phyloP scores from a whole-genome alignment of 2,797 vertebrate genomes.

The Cirrhinus molitorella region DNA sequence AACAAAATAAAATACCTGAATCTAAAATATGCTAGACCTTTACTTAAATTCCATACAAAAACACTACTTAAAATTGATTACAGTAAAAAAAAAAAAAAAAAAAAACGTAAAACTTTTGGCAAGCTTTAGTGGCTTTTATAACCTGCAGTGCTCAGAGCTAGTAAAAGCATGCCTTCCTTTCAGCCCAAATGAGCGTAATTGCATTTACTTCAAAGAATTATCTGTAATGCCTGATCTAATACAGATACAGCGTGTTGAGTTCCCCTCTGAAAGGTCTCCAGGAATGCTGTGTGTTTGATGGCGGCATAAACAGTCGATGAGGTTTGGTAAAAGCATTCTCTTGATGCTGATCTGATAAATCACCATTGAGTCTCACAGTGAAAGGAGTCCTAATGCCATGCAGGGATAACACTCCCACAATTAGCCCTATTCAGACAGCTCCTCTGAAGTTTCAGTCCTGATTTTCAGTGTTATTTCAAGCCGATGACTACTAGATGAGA shows the following conservation, averaged over 20 bases:
- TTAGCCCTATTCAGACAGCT: conserved; percentile 53
- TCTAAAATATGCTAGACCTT: conserved; percentile 4
- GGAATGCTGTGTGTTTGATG: conserved; percentile 49
- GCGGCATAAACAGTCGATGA: conserved; percentile 41
- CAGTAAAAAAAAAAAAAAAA: not conserved
- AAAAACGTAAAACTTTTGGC: not conserved
- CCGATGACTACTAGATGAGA: conserved; percentile 53
- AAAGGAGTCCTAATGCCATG: conserved; percentile 31
- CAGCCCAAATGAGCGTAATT: conserved; percentile 41
- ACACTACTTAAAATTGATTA: not conserved
- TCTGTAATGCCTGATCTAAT: conserved; percentile 47
- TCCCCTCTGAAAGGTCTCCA: conserved; percentile 55
- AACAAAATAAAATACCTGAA: not conserved
- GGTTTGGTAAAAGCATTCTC: conserved; percentile 55
- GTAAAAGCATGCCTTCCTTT: conserved; percentile 33
- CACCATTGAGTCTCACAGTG: conserved; percentile 38
- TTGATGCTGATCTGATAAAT: conserved; percentile 59
- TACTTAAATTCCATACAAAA: not conserved
- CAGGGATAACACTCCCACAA: conserved; percentile 50
- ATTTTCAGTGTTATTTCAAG: conserved; percentile 50
- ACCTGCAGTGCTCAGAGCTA: conserved; percentile 3
- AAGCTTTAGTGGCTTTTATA: not conserved
- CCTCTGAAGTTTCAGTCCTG: conserved; percentile 55
- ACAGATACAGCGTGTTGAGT: conserved; percentile 38
- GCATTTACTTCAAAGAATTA: conserved; percentile 38